Evolutionary conservation across 2,113 vertebrate genomes (phyloP).

Genomic region (Madoqua kirkii): DNA sequence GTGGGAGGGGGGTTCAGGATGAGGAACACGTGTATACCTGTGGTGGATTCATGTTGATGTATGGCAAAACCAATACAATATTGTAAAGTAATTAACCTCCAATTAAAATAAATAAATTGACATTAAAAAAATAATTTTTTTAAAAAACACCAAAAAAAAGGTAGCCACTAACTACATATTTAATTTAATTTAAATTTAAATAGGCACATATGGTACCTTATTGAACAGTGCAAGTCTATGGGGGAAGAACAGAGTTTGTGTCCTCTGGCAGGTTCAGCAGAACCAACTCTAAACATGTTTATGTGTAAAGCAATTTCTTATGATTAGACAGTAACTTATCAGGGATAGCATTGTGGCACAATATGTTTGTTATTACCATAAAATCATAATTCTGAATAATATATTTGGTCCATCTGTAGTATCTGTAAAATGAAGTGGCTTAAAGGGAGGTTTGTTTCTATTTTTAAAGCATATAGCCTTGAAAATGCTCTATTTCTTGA

Average conservation of each 20-base stretch:
- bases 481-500: constrained; percentile 55
- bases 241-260: not conserved
- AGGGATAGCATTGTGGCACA: not conserved
- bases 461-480: constrained; percentile 53
- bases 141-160: not conserved
- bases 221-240: not conserved
- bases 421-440: constrained; percentile 50
- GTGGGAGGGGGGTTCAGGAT: no score
- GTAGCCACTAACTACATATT: not conserved
- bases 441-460: constrained; percentile 50
- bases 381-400: constrained; percentile 52
- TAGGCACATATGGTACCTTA: not conserved
- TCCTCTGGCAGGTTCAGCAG: not conserved
- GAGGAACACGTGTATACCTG: no score
- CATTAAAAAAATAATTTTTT: no score
- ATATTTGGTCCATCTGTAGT: constrained; percentile 23
- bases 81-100: no score
- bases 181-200: not conserved
- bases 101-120: no score
- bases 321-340: not conserved
- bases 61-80: no score
- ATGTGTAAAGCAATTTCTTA: not conserved
- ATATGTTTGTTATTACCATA: constrained; percentile 9
- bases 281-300: not conserved
- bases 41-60: no score